Evolutionary conservation across 1,140 invertebrate species (phyloP).

Genomic region (Sesamia nonagrioides): DNA sequence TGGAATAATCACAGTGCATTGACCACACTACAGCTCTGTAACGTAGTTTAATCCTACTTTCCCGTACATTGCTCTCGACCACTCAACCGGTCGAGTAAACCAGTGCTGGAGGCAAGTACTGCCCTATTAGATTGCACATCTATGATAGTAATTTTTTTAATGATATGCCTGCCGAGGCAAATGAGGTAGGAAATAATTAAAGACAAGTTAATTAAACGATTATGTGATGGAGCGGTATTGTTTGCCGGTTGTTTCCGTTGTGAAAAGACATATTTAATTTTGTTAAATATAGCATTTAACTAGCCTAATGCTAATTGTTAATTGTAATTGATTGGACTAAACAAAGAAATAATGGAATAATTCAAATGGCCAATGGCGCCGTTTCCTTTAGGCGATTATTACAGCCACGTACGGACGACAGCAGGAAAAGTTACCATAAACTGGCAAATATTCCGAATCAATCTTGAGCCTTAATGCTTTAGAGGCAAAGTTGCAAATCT

Average conservation of each 20-base stretch:
- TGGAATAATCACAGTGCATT: constrained; percentile 22
- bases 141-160: neutral
- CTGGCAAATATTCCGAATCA: too few species aligned
- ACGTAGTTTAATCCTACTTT: constrained; percentile 23
- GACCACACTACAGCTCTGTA: neutral
- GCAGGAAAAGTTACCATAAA: too few species aligned
- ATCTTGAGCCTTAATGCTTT: too few species aligned
- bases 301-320: too few species aligned
- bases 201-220: neutral
- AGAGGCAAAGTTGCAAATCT: too few species aligned
- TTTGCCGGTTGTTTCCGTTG: neutral
- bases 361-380: too few species aligned
- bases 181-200: constrained; percentile 7
- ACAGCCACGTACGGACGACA: too few species aligned
- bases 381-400: too few species aligned
- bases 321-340: too few species aligned
- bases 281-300: too few species aligned
- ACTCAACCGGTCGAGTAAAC: constrained; percentile 6
- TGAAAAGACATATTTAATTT: neutral
- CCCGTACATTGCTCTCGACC: constrained; percentile 13
- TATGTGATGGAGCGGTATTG: neutral
- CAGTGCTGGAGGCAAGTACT: neutral
- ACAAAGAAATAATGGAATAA: too few species aligned
- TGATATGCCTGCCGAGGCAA: neutral
- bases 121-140: neutral